phyloP scores from a whole-genome alignment of 1,140 invertebrate genomes.

The Drosophila seguyi region DNA sequence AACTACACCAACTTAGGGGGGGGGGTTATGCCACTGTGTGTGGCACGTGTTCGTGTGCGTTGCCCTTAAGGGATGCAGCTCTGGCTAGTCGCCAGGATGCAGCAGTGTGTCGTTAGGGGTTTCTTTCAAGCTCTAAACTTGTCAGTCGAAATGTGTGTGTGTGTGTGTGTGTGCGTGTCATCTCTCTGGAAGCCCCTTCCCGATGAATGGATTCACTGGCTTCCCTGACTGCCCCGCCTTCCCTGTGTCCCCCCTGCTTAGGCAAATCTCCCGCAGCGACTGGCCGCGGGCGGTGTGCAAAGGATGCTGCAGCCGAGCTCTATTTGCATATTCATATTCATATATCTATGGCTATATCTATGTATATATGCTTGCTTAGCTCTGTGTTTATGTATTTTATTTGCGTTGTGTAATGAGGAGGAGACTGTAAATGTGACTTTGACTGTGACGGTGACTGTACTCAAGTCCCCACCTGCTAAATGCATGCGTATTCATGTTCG shows the following conservation, averaged over 20 bases:
- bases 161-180: slow-evolving; percentile 7
- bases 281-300: slow-evolving; percentile 5
- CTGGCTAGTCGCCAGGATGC: slow-evolving; percentile 44
- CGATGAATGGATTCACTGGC: neutral
- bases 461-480: neutral
- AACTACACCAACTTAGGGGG: slow-evolving; percentile 62
- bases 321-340: slow-evolving; percentile 76
- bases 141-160: neutral
- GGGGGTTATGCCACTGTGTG: neutral
- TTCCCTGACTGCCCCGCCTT: neutral
- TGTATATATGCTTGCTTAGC: neutral
- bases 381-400: slow-evolving; percentile 14
- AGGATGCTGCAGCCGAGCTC: slow-evolving; percentile 34
- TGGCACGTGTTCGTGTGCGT: neutral
- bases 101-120: slow-evolving; percentile 58
- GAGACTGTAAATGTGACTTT: no score
- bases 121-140: slow-evolving; percentile 39
- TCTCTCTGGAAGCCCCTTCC: neutral
- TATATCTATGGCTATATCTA: neutral
- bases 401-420: slow-evolving; percentile 68
- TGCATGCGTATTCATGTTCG: slow-evolving; percentile 36
- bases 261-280: slow-evolving; percentile 53
- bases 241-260: slow-evolving; percentile 39
- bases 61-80: slow-evolving; percentile 71
- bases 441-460: no score